Evolutionary conservation across 2,113 vertebrate species (phyloP).

Genomic region (Galbula dea): DNA sequence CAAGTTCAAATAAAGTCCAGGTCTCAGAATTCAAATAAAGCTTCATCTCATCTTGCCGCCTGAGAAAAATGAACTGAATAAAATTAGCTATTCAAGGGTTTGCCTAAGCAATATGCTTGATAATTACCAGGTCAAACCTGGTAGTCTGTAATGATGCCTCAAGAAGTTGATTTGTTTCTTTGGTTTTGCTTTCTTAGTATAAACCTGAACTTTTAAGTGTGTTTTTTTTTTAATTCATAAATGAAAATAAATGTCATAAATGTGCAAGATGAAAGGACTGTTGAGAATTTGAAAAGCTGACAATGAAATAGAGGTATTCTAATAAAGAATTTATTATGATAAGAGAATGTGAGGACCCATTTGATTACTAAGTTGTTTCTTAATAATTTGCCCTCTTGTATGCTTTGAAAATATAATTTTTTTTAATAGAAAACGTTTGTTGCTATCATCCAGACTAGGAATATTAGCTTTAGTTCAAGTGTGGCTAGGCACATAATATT

Average conservation of each 20-base stretch:
- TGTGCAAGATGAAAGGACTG: background rate
- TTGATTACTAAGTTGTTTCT: background rate
- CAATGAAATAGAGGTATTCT: background rate
- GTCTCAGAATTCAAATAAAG: background rate
- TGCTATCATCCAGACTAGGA: background rate
- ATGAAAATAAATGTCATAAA: background rate
- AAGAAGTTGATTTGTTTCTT: background rate
- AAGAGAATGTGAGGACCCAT: background rate
- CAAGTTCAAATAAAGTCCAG: background rate
- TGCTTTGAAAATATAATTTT: background rate
- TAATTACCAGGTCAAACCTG: background rate
- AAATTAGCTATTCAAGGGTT: background rate
- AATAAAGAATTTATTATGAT: background rate
- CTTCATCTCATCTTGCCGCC: background rate
- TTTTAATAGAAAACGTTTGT: background rate
- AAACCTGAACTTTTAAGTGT: background rate
- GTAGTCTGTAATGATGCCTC: background rate
- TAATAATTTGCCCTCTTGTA: background rate
- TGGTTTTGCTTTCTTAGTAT: background rate
- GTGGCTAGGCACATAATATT: background rate
- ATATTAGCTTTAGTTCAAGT: background rate
- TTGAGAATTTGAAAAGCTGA: background rate
- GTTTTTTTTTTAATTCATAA: background rate
- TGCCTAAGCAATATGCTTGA: background rate
- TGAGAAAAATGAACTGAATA: background rate